These are phyloP conservation scores for Lutraria lutraria DNA, from an alignment of 2,888 invertebrate species.

Conservation along the genomic window DNA sequence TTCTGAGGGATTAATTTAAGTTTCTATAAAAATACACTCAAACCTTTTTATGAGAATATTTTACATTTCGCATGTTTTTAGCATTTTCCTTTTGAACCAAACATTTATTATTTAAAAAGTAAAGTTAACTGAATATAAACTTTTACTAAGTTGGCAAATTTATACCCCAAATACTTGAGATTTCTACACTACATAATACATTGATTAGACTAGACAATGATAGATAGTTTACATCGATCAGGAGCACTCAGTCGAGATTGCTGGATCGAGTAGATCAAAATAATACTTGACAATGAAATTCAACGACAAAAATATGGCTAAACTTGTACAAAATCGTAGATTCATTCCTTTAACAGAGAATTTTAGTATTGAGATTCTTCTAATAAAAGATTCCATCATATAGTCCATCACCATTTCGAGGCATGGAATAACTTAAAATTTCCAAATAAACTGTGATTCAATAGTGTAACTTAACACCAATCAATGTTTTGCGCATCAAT, in stretches of 20 bases:
- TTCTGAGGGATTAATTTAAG: too few species aligned
- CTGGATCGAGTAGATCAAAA: background rate
- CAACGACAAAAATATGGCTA: background rate
- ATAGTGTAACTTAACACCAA: background rate
- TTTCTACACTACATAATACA: constrained; percentile 16
- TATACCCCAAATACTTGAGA: background rate
- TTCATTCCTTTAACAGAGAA: background rate
- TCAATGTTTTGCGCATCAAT: background rate
- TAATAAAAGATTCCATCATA: background rate
- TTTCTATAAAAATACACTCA: too few species aligned
- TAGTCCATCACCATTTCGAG: background rate
- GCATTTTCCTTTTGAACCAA: too few species aligned
- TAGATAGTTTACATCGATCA: background rate
- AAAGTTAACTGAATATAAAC: too few species aligned
- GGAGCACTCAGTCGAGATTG: background rate
- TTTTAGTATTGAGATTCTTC: background rate
- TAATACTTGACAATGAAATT: background rate
- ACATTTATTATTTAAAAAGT: too few species aligned
- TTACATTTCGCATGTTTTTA: too few species aligned
- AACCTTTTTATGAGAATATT: too few species aligned
- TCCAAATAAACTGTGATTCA: background rate
- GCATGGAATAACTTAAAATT: background rate
- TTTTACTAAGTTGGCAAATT: too few species aligned
- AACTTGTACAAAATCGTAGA: background rate
- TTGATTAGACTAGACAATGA: constrained; percentile 7